These are phyloP conservation scores for Lagopus muta DNA, from an alignment of 2,113 vertebrate genomes.

Conservation along the genomic window DNA sequence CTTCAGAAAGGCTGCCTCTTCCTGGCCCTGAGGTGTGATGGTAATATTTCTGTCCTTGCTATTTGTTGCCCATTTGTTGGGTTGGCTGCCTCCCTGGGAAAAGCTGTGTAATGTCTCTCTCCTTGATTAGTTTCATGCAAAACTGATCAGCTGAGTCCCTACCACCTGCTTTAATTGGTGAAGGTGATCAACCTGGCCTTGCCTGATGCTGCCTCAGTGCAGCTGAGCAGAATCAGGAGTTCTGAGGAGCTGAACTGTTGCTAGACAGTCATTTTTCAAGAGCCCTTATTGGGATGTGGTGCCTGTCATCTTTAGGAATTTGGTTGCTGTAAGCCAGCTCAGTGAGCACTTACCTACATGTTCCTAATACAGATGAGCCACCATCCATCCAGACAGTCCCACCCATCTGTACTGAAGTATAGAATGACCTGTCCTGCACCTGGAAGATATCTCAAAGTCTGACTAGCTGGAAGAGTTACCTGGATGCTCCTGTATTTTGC, in stretches of 20 bases:
- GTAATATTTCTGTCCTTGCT: neutral
- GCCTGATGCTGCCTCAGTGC: neutral
- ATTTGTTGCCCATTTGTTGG: neutral
- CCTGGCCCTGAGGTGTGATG: neutral
- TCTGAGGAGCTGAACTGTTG: neutral
- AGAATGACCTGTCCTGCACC: neutral
- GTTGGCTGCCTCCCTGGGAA: rapidly evolving
- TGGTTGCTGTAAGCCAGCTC: neutral
- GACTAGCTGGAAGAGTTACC: neutral
- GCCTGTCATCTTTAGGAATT: neutral
- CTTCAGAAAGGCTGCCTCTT: neutral
- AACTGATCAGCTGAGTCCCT: neutral
- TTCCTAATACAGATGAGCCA: neutral
- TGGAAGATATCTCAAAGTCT: neutral
- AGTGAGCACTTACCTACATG: rapidly evolving
- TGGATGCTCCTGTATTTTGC: neutral
- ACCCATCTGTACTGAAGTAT: neutral
- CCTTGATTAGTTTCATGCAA: neutral
- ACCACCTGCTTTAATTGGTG: rapidly evolving
- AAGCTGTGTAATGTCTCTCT: neutral
- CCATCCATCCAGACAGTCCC: neutral
- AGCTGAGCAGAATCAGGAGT: rapidly evolving
- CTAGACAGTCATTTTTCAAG: neutral
- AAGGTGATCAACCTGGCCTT: neutral
- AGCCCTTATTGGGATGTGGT: neutral